Conservation (phyloP, 2,888 invertebrate genomes). For the Melieria omissa region DNA sequence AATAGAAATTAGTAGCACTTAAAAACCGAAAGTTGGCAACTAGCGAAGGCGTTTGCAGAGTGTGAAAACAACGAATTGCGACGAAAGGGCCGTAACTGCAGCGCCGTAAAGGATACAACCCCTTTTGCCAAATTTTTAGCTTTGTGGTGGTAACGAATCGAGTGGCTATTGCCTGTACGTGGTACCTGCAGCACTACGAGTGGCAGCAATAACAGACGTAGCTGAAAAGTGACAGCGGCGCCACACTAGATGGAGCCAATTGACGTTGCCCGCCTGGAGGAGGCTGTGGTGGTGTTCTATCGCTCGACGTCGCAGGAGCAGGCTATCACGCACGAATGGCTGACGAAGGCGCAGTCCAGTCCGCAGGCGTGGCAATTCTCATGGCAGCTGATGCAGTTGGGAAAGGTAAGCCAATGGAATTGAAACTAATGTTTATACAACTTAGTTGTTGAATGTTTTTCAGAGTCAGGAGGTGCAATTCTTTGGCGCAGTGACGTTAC, state of each 20-base stretch:
- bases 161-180: no score
- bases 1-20: no score
- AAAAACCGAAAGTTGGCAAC: no score
- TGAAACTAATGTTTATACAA: neutral
- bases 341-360: slow-evolving; percentile 85
- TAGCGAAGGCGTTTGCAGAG: no score
- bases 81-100: no score
- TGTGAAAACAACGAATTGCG: no score
- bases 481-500: slow-evolving; percentile 91
- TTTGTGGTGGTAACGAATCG: no score
- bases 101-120: no score
- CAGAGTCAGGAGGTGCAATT: slow-evolving; percentile 91
- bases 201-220: no score
- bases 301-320: slow-evolving; percentile 72
- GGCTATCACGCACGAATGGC: slow-evolving; percentile 85
- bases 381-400: slow-evolving; percentile 86
- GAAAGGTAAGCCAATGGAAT: slow-evolving; percentile 72
- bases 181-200: no score
- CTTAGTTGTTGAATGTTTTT: slow-evolving; percentile 51
- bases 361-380: slow-evolving; percentile 92
- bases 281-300: slow-evolving; percentile 65
- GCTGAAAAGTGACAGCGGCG: neutral
- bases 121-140: no score
- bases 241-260: slow-evolving; percentile 55
- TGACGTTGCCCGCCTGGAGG: slow-evolving; percentile 63